These are phyloP conservation scores for Kryphioiulus occultus DNA, from an alignment of 2,888 invertebrate genomes.

Conservation along the genomic window DNA sequence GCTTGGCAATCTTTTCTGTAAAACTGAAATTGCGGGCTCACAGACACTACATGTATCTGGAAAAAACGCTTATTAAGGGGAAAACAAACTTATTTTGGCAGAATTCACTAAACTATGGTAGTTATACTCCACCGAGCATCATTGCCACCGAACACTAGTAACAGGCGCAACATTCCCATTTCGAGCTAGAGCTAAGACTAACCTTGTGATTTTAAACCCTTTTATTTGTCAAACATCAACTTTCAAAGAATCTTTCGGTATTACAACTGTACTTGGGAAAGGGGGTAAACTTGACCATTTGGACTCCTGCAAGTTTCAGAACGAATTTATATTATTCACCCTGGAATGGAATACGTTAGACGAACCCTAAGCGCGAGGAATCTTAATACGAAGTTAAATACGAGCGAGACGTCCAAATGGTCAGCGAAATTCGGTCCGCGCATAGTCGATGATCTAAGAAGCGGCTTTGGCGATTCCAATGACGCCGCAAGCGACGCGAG, in stretches of 20 bases:
- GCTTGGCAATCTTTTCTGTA: too few relatives aligned
- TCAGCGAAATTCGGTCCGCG: background rate
- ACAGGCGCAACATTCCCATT: too few relatives aligned
- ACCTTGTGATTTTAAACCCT: background rate
- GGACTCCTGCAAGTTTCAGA: background rate
- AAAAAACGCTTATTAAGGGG: too few relatives aligned
- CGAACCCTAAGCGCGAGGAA: background rate
- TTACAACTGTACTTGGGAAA: background rate
- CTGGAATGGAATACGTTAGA: background rate
- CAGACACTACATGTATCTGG: too few relatives aligned
- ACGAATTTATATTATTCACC: background rate
- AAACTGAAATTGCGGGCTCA: too few relatives aligned
- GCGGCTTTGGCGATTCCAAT: slow-evolving; percentile 69
- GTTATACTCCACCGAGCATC: too few relatives aligned
- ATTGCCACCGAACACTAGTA: too few relatives aligned
- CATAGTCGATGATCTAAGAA: background rate
- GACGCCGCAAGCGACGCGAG: slow-evolving; percentile 86
- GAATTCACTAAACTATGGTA: too few relatives aligned
- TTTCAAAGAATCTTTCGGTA: background rate
- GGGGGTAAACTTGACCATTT: background rate
- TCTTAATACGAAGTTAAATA: background rate
- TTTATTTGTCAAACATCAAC: background rate
- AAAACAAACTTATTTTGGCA: too few relatives aligned
- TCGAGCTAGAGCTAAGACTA: background rate
- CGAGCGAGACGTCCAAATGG: background rate